Evolutionary conservation across 2,113 vertebrate genomes (phyloP), one percentile per base, ranked within the genome.

Genomic region (Scomber japonicus): DNA sequence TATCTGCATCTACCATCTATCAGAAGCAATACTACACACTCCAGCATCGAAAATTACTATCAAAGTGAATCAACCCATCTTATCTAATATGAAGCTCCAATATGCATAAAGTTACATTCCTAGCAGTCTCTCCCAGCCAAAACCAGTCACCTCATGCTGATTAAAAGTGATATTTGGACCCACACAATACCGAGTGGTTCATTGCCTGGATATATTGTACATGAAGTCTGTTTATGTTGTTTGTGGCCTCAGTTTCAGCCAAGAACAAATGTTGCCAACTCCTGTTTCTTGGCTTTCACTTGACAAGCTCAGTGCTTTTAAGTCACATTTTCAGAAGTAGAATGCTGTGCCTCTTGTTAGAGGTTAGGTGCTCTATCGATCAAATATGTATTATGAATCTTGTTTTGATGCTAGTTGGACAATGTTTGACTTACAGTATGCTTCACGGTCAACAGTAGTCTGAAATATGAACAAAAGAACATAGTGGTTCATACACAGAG

Each of bases 241-340:
- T 81, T 65, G 59, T 68, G 65, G 75, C 66, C 63, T 87, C 35
- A 3, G 11, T 66, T 81, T 73, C 50, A 73, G 64, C 61, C 68
- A 68, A 86, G 57, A 79, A 74, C 49, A 60, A 80, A 68, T 19
- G 35, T 70, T 81, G 71, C 85, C 72, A 89, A 69, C 0, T 80
- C 66, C 30, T 61, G 16, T 80, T 82, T 60, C 69, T 71, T 77
- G 80, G 66, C 75, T 84, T 79, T 84, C 45, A 56, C 48, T 71
- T 45, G 67, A 80, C 71, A 84, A 75, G 59, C 27, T 71, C 46
- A 48, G 50, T 78, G 69, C 55, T 78, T 72, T 70, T 46, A 78
- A 78, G 69, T 71, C 78, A 51, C 50, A 35, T 81, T 81, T 68
- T 75, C 27, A 60, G n/a, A 19, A 11, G n/a, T 35, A 65, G n/a